Conservation (phyloP, 2,113 vertebrate species). For the Thamnaconus septentrionalis region DNA sequence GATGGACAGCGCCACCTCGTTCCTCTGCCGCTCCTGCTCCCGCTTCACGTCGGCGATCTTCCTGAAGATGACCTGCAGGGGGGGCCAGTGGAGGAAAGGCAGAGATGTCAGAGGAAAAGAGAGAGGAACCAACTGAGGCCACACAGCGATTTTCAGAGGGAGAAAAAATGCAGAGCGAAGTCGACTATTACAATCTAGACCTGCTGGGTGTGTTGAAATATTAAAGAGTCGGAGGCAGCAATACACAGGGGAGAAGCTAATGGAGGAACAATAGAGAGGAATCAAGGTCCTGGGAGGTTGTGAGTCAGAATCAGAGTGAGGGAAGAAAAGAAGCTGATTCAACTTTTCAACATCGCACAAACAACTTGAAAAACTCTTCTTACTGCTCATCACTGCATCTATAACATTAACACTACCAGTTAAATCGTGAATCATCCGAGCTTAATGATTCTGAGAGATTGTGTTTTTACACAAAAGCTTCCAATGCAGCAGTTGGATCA, state of each 20-base stretch:
- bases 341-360: not conserved
- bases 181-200: constrained; percentile 2
- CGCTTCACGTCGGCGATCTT: constrained; percentile 96
- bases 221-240: constrained; percentile 33
- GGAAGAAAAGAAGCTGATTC: constrained; percentile 2
- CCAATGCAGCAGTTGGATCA: no score
- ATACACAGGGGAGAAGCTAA: constrained; percentile 33
- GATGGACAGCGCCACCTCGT: constrained; percentile 90
- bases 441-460: no score
- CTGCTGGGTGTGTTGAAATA: constrained; percentile 43
- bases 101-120: not conserved
- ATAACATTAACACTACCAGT: no score
- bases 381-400: not conserved
- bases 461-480: no score
- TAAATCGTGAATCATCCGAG: no score
- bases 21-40: constrained; percentile 91
- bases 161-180: constrained; percentile 1
- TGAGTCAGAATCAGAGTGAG: no score
- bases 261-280: constrained; percentile 13
- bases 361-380: not conserved
- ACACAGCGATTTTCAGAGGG: no score
- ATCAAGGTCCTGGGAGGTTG: no score
- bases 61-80: constrained; percentile 88
- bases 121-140: not conserved
- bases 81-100: constrained; percentile 2